Base-by-base conservation (phyloP, 1,140 invertebrate genomes). In the Drosophila micromelanica region DNA sequence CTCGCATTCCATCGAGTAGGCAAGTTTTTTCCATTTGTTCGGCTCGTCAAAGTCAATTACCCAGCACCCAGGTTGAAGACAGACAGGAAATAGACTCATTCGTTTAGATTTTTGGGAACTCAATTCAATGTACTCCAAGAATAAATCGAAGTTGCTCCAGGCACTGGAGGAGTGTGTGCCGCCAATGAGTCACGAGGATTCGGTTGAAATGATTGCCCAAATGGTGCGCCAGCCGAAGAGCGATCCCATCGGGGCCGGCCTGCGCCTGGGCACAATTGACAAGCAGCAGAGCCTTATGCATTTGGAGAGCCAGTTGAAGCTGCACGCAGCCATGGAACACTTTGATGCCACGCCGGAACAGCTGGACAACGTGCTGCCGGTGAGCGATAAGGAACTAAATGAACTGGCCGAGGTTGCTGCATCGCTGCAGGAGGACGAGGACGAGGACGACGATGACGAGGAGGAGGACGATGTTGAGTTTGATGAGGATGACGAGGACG, bases 141-240 rank as follows among this genome's bases (percentile, higher is more conserved):
- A 51, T 7, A 79, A 84, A 56, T 89, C 84, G 12, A 89, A 89
- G 61, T 68, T 84, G 56, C 46, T 87, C 13, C 65, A 89, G 27
- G 71, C 84, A 0, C 40, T 89, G 42, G 73, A 77, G 56, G 54
- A 89, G 35, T 51, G 56, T 12, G 42, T 80, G n/a, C 60, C 63
- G 3, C 76, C 84, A 0, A 13, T 77, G 5, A 61, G 56, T 9
- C 51, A 65, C 0, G 76, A 80, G 0, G 84, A 84, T 7, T 32
- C 70, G 8, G 23, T 75, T n/a, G 60, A 78, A 1, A 27, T 71
- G 42, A 71, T 89, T 5, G 76, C 70, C 23, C 40, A 84, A 6
- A 70, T 73, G 7, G 63, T 89, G 0, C 84, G 84, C 1, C 61
- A 89, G 17, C 84, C 84, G 4, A 5, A 37, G 0, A 51, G 40